Base-by-base conservation (phyloP, 2,113 vertebrate species). In the Sturnira hondurensis region DNA sequence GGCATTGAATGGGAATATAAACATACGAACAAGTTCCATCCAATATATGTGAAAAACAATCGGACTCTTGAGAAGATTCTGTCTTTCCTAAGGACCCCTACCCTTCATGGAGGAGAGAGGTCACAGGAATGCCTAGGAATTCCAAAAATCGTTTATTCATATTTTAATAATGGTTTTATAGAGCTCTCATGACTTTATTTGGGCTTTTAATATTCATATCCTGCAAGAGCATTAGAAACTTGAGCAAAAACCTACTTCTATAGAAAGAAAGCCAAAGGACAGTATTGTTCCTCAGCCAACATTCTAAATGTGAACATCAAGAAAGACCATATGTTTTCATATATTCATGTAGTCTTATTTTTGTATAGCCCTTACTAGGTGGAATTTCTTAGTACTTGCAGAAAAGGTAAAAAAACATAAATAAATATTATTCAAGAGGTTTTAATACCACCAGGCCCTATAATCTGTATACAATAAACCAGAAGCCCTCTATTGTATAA, bases 21-120 rank as follows among this genome's bases (percentile, higher is more conserved):
- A 93, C 67, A 94, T 33, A 65, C 4, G 6, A 97, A 93, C n/a
- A 81, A 93, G 41, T 54, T 58, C 61, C 94, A 77, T 81, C 31
- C 58, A 93, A 58, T 33, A 54, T 24, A 68, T 84, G 94, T 93
- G 36, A 85, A 80, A 47, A 58, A 90, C 33, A 90, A 70, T 36
- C 71, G 94, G 20, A 90, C 85, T 43, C 38, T 41, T 47, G 47
- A 92, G 61, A 86, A 71, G 84, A 93, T 14, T 67, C 16, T 76
- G 16, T 56, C 14, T 90, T 84, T 41, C 4, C 0, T 71, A 89
- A 82, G 47, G 54, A 70, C 16, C 14, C 43, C 61, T 94, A 67
- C 41, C 74, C 86, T 89, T 93, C 65, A 38, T 28, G 19, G 26
- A 81, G 11, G 41, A 80, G 28, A 93, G 56, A 52, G 54, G 47